Conservation (phyloP, 1,140 invertebrate genomes). For the Philotrypesis tridentata region DNA sequence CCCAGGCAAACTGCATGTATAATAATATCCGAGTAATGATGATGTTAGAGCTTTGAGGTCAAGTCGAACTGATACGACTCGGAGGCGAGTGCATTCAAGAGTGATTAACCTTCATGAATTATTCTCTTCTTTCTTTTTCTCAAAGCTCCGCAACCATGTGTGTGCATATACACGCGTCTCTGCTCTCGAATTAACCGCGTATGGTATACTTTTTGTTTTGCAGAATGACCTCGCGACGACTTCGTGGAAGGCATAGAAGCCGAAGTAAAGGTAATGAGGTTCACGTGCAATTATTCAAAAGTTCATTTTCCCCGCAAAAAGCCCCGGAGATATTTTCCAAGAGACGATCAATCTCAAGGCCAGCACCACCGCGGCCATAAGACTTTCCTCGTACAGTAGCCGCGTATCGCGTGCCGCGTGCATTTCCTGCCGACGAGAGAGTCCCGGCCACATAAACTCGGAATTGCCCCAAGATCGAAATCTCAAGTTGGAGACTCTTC, state of each 20-base stretch:
- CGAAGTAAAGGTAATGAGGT: too few species aligned
- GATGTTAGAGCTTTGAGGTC: neutral
- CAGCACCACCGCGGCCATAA: neutral
- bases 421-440: neutral
- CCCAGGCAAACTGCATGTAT: neutral
- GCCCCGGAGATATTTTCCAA: neutral
- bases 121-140: neutral
- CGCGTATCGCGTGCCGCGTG: slow-evolving; percentile 35
- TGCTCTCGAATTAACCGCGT: neutral
- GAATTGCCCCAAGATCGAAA: slow-evolving; percentile 24
- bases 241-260: neutral
- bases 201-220: neutral
- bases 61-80: neutral
- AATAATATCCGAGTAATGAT: slow-evolving; percentile 9
- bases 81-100: neutral
- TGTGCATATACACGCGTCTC: neutral
- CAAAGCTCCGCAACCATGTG: too few species aligned
- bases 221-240: neutral
- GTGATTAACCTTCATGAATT: neutral
- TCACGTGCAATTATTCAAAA: neutral
- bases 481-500: slow-evolving; percentile 12
- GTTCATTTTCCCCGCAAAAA: neutral
- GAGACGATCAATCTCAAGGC: slow-evolving; percentile 10
- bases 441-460: slow-evolving; percentile 23
- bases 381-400: slow-evolving; percentile 9